Percentiles rank a stretch among this genome's conserved stretches.
These are phyloP conservation scores for Aldrovandia affinis DNA, from an alignment of 2,797 vertebrate species.

Conservation along the genomic window DNA sequence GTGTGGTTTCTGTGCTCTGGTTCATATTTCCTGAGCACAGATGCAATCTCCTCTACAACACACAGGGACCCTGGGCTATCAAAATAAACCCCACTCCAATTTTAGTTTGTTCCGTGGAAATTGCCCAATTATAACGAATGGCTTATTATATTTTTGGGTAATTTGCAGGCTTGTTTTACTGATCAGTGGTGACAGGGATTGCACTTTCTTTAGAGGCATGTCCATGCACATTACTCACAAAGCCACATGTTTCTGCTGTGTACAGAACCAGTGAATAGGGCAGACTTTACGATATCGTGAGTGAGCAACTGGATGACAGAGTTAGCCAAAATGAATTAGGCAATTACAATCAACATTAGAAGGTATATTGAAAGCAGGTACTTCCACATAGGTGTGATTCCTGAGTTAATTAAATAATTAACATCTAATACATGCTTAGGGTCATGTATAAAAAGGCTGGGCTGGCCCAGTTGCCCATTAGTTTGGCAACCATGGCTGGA, in stretches of 20 bases:
- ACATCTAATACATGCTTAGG: too few relatives aligned
- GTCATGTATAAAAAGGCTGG: too few relatives aligned
- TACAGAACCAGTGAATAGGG: too few relatives aligned
- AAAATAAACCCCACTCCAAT: conserved; percentile 53
- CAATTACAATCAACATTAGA: neutral
- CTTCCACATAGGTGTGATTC: too few relatives aligned
- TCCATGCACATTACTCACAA: conserved; percentile 46
- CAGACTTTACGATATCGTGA: too few relatives aligned
- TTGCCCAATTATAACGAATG: conserved; percentile 68
- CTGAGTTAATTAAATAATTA: too few relatives aligned
- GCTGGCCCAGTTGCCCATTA: too few relatives aligned
- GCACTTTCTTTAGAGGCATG: conserved; percentile 43
- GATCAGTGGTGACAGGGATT: conserved; percentile 16
- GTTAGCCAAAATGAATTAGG: neutral
- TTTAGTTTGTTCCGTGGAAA: conserved; percentile 45
- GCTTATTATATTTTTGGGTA: conserved; percentile 38
- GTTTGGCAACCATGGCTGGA: too few relatives aligned
- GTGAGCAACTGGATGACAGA: too few relatives aligned
- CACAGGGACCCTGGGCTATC: conserved; percentile 61
- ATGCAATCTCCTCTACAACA: conserved; percentile 61
- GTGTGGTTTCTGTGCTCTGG: conserved; percentile 40
- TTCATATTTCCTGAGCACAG: conserved; percentile 62
- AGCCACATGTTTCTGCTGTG: neutral
- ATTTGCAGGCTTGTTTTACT: conserved; percentile 41
- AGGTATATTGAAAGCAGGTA: too few relatives aligned